Conservation (phyloP, 2,113 vertebrate species). For the Neotragus pygmaeus region DNA sequence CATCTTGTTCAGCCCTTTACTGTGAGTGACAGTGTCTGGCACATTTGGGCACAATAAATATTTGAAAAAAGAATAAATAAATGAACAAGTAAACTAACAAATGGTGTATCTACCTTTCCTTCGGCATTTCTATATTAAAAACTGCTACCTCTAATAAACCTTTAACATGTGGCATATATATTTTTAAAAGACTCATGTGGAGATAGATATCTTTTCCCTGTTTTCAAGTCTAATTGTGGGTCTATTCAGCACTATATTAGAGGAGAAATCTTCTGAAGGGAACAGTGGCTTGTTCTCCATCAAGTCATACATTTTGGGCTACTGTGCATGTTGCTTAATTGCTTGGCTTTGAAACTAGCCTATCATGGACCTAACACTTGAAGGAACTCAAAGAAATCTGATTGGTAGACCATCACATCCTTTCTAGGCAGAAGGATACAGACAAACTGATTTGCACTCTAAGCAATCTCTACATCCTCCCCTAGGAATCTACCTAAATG, state of each 20-base stretch:
- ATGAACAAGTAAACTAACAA: background rate
- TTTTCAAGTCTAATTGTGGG: background rate
- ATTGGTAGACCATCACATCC: background rate
- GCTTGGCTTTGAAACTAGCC: background rate
- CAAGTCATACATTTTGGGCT: no score
- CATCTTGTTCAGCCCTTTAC: background rate
- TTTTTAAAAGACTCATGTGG: background rate
- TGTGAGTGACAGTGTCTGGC: background rate
- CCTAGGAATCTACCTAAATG: background rate
- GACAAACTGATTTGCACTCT: background rate
- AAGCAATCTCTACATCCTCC: background rate
- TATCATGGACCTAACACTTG: background rate
- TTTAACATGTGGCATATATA: background rate
- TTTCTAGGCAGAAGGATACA: background rate
- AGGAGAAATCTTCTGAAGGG: background rate
- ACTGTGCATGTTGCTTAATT: background rate
- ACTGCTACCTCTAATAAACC: background rate
- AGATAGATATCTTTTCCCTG: background rate
- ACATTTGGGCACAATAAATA: background rate
- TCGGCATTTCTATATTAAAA: background rate
- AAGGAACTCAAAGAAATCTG: background rate
- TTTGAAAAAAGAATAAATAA: background rate
- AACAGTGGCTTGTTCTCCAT: background rate
- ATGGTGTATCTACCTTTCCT: background rate
- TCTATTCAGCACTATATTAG: background rate